These are phyloP conservation scores for Chelonia mydas DNA, from an alignment of 2,797 vertebrate genomes.

Conservation along the genomic window DNA sequence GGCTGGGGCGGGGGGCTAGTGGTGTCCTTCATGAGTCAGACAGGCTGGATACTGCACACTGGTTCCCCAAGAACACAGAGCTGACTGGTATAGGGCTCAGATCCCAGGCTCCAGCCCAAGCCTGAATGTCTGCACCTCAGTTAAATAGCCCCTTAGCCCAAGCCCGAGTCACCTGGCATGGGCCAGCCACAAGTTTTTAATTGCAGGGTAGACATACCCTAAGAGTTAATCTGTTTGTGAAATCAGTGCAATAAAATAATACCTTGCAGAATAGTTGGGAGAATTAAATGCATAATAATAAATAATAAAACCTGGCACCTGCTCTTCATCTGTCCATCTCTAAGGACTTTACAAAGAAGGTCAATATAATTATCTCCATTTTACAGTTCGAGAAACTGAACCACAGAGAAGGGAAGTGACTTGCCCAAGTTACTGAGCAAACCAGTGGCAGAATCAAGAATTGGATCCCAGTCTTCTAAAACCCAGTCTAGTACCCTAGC, in stretches of 20 bases:
- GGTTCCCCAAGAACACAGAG: too few relatives aligned
- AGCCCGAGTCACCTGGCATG: background rate
- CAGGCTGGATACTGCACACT: too few relatives aligned
- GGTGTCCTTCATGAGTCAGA: too few relatives aligned
- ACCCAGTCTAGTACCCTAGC: background rate
- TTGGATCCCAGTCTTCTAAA: background rate
- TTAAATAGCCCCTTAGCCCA: too few relatives aligned
- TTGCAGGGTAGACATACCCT: too few relatives aligned
- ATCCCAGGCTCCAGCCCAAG: too few relatives aligned
- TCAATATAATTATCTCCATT: background rate
- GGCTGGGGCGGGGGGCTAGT: too few relatives aligned
- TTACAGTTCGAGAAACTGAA: background rate
- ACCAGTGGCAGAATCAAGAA: background rate
- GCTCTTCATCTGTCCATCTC: background rate
- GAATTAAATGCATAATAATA: background rate
- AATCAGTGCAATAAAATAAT: slow-evolving; percentile 31
- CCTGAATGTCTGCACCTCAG: too few relatives aligned
- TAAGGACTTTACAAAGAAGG: background rate
- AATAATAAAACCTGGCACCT: background rate
- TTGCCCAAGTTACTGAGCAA: background rate
- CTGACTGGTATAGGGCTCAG: too few relatives aligned
- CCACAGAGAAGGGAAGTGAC: background rate
- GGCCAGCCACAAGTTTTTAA: background rate
- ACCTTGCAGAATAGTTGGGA: background rate
- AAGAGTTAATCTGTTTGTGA: slow-evolving; percentile 1